Evolutionary conservation across 2,888 invertebrate genomes (phyloP).

Genomic region (Phortica okadai): DNA sequence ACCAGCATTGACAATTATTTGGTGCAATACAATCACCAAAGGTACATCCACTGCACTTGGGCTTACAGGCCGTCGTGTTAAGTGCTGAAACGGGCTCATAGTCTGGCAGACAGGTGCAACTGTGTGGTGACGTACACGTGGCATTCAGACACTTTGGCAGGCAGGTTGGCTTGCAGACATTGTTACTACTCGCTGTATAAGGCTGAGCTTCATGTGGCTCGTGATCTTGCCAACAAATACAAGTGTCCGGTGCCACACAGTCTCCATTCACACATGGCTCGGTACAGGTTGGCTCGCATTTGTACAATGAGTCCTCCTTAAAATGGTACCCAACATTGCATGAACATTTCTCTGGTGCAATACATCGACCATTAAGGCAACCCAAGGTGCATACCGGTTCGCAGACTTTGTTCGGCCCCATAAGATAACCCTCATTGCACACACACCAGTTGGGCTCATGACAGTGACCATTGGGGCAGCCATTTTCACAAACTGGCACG

Average conservation of each 20-base stretch:
- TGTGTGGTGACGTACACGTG: conserved; percentile 58
- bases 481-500: conserved; percentile 55
- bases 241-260: conserved; percentile 72
- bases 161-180: conserved; percentile 54
- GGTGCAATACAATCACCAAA: conserved; percentile 73
- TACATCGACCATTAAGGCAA: conserved; percentile 76
- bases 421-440: conserved; percentile 66
- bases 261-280: conserved; percentile 73
- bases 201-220: conserved; percentile 49
- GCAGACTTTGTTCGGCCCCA: conserved; percentile 67
- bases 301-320: conserved; percentile 46
- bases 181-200: conserved; percentile 1
- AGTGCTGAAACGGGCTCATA: conserved; percentile 65
- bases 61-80: conserved; percentile 77
- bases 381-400: conserved; percentile 63
- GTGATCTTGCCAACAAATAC: conserved; percentile 65
- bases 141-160: conserved; percentile 55
- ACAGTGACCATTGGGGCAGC: conserved; percentile 65
- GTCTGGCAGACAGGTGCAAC: conserved; percentile 73
- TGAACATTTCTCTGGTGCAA: conserved; percentile 73
- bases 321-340: conserved; percentile 57
- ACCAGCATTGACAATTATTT: conserved; percentile 63
- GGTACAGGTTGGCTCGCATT: conserved; percentile 72
- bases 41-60: conserved; percentile 53
- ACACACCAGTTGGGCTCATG: conserved; percentile 60